Base-by-base conservation (phyloP, 64 coral and sea anemone species). In the Porites lutea region DNA sequence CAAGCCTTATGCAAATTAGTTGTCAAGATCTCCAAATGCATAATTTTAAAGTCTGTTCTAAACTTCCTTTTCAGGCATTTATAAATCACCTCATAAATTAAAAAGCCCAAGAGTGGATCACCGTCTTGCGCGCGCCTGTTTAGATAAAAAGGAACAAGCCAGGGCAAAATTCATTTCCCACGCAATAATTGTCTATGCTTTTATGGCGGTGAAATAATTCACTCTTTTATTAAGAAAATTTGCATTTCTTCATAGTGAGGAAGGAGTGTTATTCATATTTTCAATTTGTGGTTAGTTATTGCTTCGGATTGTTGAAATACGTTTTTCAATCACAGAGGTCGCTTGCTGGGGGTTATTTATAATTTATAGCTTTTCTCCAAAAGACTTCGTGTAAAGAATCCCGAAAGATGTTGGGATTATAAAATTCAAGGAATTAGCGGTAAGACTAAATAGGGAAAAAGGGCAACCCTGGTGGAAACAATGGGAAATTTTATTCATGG, bases 1-100 rank as follows among this genome's bases (percentile, higher is more conserved):
- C 62, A 69, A 84, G 81, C 62, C 62, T 84, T 84, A 84, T 84
- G 81, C 81, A 84, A 84, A 84, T 84, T 67, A 84, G 19, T 8
- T 68, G 63, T 68, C 81, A 84, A 84, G 64, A 84, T 84, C 81
- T 68, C n/a, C 45, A 69, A 65, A 68, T 48, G 81, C 81, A 84
- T 84, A 84, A 84, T 67, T 68, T 84, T 68, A 68, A 18, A 45
- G 15, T 65, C 46, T 65, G 63, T 48, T 68, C 63, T 11, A 52
- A 23, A 48, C 81, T 20, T 84, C 37, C 49, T 84, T 47, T 18
- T 16, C 62, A n/a, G 16, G 62, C 63, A 84, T 68, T 82, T 66
- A 68, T 22, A 76, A 84, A 84, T 63, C 81, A 84, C 52, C 51
- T 52, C 47, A 52, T 46, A 4, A 0, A 51, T 68, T 68, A n/a